Base-by-base conservation (phyloP, 2,797 vertebrate species). In the Microcaecilia unicolor region DNA sequence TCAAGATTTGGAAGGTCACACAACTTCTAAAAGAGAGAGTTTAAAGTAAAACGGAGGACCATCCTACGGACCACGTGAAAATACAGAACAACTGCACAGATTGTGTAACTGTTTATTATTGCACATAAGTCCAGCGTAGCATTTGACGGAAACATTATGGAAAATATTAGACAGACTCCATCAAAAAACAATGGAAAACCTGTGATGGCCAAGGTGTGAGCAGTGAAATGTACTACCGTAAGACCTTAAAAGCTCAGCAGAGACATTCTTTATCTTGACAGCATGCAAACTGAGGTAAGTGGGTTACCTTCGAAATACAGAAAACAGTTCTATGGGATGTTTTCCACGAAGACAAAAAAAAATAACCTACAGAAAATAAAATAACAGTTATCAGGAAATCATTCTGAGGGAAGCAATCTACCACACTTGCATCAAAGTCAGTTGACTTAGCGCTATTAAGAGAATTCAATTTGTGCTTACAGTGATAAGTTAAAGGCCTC, bases 221-320 rank as follows among this genome's bases (percentile, higher is more conserved):
- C 32, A 59, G 44, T 58, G 54, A 59, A 63, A 67, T 15, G 55
- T 60, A 62, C 62, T 58, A 70, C 41, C 50, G 69, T 86, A 85
- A 87, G 84, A 88, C 84, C 72, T 78, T 70, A 64, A 70, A 49
- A 76, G 74, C 77, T 65, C 34, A 65, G 70, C 48, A n/a, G 60
- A 51, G 51, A 60, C 41, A 53, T 51, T 61, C 47, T 61, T 37
- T 51, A 51, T 65, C 55, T 45, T 61, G 62, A 62, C 61, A 65
- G 74, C 63, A 77, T 69, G 67, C 70, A 68, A 51, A 64, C 49
- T 63, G 67, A 81, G 75, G 74, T 79, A 80, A 76, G 70, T 44
- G 25, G 49, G 63, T 58, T 51, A 45, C 49, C 69, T 61, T 45
- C 58, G 52, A 47, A 64, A 59, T 61, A 61, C 64, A 61, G 67